Percentiles rank a stretch among this genome's conserved stretches.
phyloP scores from a whole-genome alignment of 2,888 invertebrate genomes.

The Syrista parreyssii region DNA sequence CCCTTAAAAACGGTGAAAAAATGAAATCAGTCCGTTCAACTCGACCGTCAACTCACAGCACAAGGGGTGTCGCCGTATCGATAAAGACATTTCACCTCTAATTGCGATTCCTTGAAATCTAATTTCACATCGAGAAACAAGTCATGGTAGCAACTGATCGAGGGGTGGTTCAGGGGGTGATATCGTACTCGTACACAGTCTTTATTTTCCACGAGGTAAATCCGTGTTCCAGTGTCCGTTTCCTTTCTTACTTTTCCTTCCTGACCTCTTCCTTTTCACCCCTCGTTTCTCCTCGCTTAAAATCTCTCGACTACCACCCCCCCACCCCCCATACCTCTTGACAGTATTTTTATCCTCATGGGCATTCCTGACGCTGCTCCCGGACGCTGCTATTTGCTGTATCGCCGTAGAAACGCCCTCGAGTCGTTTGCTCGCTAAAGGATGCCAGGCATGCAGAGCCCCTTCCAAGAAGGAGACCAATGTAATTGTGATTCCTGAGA shows the following conservation, averaged over 20 bases:
- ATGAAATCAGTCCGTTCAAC: too few species aligned
- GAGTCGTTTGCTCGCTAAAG: not conserved
- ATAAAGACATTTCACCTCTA: not conserved
- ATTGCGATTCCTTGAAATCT: not conserved
- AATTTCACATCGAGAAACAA: not conserved
- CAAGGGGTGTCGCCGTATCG: too few species aligned
- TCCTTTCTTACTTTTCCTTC: not conserved
- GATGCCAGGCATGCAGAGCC: not conserved
- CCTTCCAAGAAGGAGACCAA: not conserved
- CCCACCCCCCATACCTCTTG: not conserved
- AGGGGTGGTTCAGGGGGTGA: not conserved
- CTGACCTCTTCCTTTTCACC: not conserved
- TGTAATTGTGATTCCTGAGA: constrained; percentile 4
- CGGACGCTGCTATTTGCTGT: not conserved
- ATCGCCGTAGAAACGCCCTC: not conserved
- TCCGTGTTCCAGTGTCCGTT: not conserved
- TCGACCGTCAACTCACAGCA: too few species aligned
- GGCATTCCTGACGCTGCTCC: not conserved
- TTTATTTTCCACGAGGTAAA: not conserved
- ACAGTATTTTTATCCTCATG: not conserved
- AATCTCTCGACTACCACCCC: not conserved
- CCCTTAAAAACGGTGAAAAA: too few species aligned
- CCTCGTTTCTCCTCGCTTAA: not conserved
- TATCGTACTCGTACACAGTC: not conserved
- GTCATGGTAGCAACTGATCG: not conserved